Conservation (phyloP, 2,113 vertebrate species). For the Cephalopholis sonnerati region DNA sequence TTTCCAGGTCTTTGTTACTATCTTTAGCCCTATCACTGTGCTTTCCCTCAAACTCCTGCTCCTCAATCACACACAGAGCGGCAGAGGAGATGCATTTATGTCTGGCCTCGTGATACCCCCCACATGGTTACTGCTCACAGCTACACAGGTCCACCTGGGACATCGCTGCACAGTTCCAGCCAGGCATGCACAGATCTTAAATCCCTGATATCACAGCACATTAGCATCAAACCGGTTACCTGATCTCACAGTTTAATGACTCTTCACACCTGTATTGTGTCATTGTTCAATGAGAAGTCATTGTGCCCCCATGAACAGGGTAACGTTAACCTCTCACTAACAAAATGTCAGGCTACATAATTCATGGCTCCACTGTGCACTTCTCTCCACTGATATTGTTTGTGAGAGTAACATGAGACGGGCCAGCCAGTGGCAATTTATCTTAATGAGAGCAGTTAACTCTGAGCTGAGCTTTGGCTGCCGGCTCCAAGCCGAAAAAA, state of each 20-base stretch:
- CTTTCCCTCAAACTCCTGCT: conserved; percentile 30
- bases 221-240: conserved; percentile 41
- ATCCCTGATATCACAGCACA: conserved; percentile 39
- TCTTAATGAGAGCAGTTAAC: conserved; percentile 81
- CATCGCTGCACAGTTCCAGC: conserved; percentile 9
- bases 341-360: conserved; percentile 52
- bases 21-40: conserved; percentile 53
- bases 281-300: conserved; percentile 48
- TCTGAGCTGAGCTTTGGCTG: conserved; percentile 61
- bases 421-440: conserved; percentile 74
- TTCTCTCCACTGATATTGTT: conserved; percentile 66
- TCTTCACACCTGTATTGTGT: conserved; percentile 61
- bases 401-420: conserved; percentile 65
- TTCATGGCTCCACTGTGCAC: conserved; percentile 58
- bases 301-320: conserved; percentile 20
- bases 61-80: conserved; percentile 16
- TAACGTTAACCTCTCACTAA: conserved; percentile 28
- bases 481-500: neutral
- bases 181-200: neutral
- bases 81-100: conserved; percentile 23
- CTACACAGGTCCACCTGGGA: conserved; percentile 42
- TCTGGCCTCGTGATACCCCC: conserved; percentile 24
- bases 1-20: conserved; percentile 64
- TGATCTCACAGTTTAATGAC: conserved; percentile 49
- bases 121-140: conserved; percentile 20